Evolutionary conservation across 2,888 invertebrate genomes (phyloP), one percentile per base, ranked within the genome.

Genomic region (Tetranychus truncatus): DNA sequence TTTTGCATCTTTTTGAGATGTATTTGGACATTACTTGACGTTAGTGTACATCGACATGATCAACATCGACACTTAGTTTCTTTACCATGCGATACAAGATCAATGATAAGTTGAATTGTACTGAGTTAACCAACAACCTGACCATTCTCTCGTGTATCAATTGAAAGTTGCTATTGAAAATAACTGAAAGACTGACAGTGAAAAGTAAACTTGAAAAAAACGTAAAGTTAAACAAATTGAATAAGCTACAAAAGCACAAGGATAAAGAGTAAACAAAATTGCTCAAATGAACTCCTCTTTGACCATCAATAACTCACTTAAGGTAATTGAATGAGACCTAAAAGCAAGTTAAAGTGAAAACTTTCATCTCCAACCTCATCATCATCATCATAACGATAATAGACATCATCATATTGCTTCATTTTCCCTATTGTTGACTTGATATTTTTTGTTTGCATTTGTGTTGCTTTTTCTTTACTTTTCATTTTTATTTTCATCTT

Each of bases 271-370:
- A n/a, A 66, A 66, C 18, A 20, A 66, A 66, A 20, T n/a, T 18
- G 66, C 66, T n/a, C 21, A 24, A 69, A 69, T 69, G 69, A 69
- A 9, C 69, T 69, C 69, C 21, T 69, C 34, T 9, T n/a, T 24
- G 21, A 24, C 69, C 69, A 24, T 24, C n/a, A n/a, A 69, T 18
- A 20, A 69, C 8, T 69, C 69, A 69, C 21, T 69, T 24, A 69
- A 69, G 69, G 69, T 69, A 24, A 69, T 21, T 34, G 34, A 55
- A 55, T 55, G 55, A 55, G 15, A 55, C 15, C 9, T 0, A 9
- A 55, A 15, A 55, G 55, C 9, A 55, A 55, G 15, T 15, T 9
- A 55, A 15, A 55, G 15, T 55, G 11, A 55, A 55, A 55, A 34
- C 34, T 34, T 34, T 34, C 34, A 34, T 34, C 34, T 34, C 34